Conservation (phyloP, 2,888 invertebrate genomes). For the Amblyjoppa proteus region DNA sequence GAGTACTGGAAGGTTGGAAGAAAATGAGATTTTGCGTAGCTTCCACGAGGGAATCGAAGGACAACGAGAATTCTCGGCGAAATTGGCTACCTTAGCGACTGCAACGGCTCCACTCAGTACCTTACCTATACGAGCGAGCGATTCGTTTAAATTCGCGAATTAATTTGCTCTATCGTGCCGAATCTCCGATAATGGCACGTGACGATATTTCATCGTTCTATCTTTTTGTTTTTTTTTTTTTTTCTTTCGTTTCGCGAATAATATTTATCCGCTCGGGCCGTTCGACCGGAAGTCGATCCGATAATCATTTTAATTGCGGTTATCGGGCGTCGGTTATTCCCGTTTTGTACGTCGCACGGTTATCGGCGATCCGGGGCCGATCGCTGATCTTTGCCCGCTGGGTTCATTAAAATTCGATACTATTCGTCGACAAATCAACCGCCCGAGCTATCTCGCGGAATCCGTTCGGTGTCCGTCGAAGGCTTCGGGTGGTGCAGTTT, state of each 20-base stretch:
- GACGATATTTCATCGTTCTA: not conserved
- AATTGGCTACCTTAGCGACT: constrained; percentile 2
- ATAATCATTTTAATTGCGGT: not conserved
- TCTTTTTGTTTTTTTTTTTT: not conserved
- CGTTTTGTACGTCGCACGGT: not conserved
- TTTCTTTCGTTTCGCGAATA: not conserved
- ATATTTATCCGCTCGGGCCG: not conserved
- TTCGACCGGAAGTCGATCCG: not conserved
- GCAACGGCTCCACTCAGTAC: not conserved
- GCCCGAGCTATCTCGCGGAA: not conserved
- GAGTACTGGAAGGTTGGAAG: not conserved
- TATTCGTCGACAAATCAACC: not conserved
- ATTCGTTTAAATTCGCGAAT: constrained; percentile 5
- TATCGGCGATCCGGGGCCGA: not conserved
- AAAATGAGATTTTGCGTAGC: constrained; percentile 31
- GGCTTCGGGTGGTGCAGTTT: not conserved
- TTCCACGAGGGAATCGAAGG: constrained; percentile 6
- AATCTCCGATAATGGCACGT: not conserved
- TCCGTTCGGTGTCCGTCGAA: not conserved
- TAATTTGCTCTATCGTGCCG: not conserved
- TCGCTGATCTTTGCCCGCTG: not conserved
- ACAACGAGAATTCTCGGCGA: constrained; percentile 13
- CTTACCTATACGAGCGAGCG: not conserved
- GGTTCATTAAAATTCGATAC: not conserved
- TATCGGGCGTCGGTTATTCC: not conserved